These are phyloP conservation scores for Psylliodes chrysocephalus DNA, from an alignment of 2,888 invertebrate genomes.

Conservation along the genomic window DNA sequence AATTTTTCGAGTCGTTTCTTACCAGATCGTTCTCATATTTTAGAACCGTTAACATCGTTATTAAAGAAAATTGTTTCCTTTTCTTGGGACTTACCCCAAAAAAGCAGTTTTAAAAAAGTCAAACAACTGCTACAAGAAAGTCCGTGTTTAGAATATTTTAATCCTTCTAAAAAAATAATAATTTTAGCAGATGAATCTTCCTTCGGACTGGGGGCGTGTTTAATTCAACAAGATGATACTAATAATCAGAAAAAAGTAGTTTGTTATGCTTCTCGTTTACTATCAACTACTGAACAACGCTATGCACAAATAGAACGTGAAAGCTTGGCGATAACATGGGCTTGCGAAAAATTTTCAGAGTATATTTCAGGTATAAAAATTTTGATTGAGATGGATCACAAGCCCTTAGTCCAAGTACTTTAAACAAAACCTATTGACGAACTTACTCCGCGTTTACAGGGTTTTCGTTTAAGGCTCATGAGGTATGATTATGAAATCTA, in stretches of 20 bases:
- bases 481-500: slow-evolving; percentile 35
- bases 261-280: slow-evolving; percentile 27
- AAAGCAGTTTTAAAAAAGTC: slow-evolving; percentile 15
- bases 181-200: slow-evolving; percentile 25
- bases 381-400: slow-evolving; percentile 44
- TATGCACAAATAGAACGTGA: too few relatives aligned
- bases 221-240: too few relatives aligned
- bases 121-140: slow-evolving; percentile 20
- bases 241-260: slow-evolving; percentile 22
- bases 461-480: slow-evolving; percentile 37
- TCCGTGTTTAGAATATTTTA: slow-evolving; percentile 24
- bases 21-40: neutral
- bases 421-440: slow-evolving; percentile 52
- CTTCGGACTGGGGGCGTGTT: slow-evolving; percentile 27
- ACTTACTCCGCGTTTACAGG: slow-evolving; percentile 48
- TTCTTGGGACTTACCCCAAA: slow-evolving; percentile 19
- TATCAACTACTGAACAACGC: slow-evolving; percentile 16
- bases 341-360: slow-evolving; percentile 44
- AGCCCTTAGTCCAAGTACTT: slow-evolving; percentile 47
- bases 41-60: slow-evolving; percentile 6
- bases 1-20: slow-evolving; percentile 24
- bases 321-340: slow-evolving; percentile 20
- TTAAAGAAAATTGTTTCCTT: neutral
- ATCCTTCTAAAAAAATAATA: slow-evolving; percentile 8
- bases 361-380: slow-evolving; percentile 29